phyloP scores from a whole-genome alignment of 1,140 invertebrate species.

The Metaphire vulgaris region DNA sequence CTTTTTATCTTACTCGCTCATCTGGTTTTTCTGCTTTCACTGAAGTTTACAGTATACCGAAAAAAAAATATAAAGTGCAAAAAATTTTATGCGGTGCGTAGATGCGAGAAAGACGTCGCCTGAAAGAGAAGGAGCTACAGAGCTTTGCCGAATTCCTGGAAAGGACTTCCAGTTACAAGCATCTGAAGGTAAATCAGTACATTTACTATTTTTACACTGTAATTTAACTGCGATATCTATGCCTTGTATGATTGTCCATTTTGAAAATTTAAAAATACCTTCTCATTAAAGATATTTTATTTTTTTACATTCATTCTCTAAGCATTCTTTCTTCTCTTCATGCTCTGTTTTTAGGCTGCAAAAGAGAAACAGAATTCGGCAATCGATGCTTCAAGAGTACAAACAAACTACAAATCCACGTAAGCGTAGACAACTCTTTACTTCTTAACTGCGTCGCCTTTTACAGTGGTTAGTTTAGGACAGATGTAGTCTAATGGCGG shows the following conservation, averaged over 20 bases:
- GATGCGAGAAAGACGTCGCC: constrained; percentile 50
- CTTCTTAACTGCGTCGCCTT: not conserved
- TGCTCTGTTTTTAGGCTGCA: constrained; percentile 39
- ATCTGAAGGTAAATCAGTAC: constrained; percentile 39
- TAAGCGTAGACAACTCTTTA: constrained; percentile 34
- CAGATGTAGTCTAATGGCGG: too few species aligned
- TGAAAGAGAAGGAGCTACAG: constrained; percentile 46
- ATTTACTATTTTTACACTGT: not conserved
- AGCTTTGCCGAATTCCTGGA: constrained; percentile 46
- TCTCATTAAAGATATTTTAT: too few species aligned
- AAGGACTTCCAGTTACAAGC: constrained; percentile 46
- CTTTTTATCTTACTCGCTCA: too few species aligned
- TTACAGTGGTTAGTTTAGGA: too few species aligned
- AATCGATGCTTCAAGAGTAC: constrained; percentile 46
- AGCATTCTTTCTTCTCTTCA: not conserved
- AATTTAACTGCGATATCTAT: too few species aligned
- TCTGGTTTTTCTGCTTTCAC: too few species aligned
- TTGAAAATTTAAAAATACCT: too few species aligned
- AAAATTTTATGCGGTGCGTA: constrained; percentile 31
- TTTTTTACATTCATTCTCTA: too few species aligned
- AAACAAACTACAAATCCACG: constrained; percentile 41
- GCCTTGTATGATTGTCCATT: too few species aligned
- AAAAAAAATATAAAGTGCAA: constrained; percentile 25
- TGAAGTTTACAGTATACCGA: too few species aligned
- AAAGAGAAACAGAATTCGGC: constrained; percentile 46